Percentiles rank a stretch among this genome's conserved stretches.
Evolutionary conservation across 2,888 invertebrate genomes (phyloP).

Genomic region (Eretmocerus hayati): DNA sequence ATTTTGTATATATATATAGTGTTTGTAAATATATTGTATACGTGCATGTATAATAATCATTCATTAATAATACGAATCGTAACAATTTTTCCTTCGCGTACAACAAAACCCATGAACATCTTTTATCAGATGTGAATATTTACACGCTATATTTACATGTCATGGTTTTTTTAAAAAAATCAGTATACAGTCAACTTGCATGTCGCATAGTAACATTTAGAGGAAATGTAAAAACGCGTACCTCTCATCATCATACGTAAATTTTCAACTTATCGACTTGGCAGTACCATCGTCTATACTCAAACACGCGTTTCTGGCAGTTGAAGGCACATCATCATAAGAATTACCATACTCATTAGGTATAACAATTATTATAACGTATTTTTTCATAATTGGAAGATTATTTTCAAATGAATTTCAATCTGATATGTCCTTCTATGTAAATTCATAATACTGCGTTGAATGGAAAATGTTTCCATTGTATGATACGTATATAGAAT

Average conservation of each 20-base stretch:
- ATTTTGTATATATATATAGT: conserved; percentile 21
- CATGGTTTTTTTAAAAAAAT: conserved; percentile 6
- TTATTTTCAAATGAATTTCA: too few relatives aligned
- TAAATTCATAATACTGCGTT: too few relatives aligned
- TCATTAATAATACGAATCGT: conserved; percentile 13
- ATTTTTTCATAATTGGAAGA: too few relatives aligned
- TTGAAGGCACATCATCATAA: conserved; percentile 17
- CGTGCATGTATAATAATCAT: conserved; percentile 16
- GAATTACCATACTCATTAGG: too few relatives aligned
- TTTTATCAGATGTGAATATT: conserved; percentile 27
- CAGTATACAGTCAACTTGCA: conserved; percentile 33
- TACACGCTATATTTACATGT: conserved; percentile 36
- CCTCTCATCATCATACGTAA: too few relatives aligned
- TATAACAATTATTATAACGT: too few relatives aligned
- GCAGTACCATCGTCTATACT: conserved; percentile 36
- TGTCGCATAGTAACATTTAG: conserved; percentile 39
- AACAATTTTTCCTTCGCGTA: conserved; percentile 40
- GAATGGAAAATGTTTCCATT: too few relatives aligned
- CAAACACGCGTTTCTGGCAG: conserved; percentile 23
- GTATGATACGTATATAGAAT: too few relatives aligned
- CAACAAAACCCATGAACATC: conserved; percentile 45
- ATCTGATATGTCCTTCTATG: too few relatives aligned
- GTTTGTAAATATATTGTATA: conserved; percentile 24
- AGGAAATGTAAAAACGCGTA: conserved; percentile 26
- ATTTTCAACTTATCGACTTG: conserved; percentile 26